Evolutionary conservation across 2,113 vertebrate genomes (phyloP), one percentile per base, ranked within the genome.

Genomic region (Mola mola): DNA sequence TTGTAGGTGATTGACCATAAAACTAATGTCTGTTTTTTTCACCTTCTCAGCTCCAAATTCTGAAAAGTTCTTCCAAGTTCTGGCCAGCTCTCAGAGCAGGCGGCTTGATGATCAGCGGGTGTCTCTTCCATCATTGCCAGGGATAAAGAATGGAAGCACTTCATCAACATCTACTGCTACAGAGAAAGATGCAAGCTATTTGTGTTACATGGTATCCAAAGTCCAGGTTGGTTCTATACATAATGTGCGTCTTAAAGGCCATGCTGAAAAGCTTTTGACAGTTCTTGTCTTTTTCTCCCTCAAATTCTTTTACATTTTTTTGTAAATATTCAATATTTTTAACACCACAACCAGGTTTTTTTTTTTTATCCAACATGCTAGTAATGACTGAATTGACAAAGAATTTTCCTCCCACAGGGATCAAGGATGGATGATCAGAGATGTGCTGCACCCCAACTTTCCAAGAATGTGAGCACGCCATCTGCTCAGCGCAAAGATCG

Each of bases 31-130:
- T 37, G 6, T 52, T 38, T 46, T 59, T 56, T 58, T 28, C 12
- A 28, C 34, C 11, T 15, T 56, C 7, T 34, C 31, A 79, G 77
- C 8, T 20, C 75, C 85, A 2, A 92, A 95, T 79, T 90, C 91
- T 74, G 93, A 96, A 28, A 81, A 78, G 22, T 83, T 96, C 24
- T 91, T 94, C 83, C 92, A 80, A 44, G 79, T 95, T 78, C 29
- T 95, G 63, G 84, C 90, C 8, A 90, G 83, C 51, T 91, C 90
- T 56, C 94, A 95, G 76, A 87, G 91, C 16, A 79, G 66, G 40
- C 85, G 93, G 12, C 87, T 96, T 69, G 92, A 94, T 12, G 94
- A 95, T 78, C 94, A 96, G 50, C 90, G 93, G 2, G 92, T 87
- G 31, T 88, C 78, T 19, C 80, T 94, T 53, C 87, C 63, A 17